Conservation (phyloP, 2,888 invertebrate genomes). For the Agrochola litura region DNA sequence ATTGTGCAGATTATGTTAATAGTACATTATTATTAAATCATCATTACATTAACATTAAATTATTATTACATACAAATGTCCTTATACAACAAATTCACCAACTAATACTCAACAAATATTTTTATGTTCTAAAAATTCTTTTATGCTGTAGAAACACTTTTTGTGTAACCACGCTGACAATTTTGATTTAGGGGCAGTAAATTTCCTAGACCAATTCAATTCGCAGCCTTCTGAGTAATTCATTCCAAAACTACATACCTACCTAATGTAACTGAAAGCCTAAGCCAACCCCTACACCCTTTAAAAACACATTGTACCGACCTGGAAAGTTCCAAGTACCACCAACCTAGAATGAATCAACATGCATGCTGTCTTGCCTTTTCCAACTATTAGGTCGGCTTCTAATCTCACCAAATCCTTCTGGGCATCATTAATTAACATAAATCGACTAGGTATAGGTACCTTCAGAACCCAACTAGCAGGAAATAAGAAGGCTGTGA, state of each 20-base stretch:
- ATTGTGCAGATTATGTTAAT: no score
- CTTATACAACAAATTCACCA: no score
- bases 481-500: conserved; percentile 8
- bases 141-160: no score
- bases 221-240: background rate
- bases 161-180: no score
- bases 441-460: conserved; percentile 6
- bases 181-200: background rate
- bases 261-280: background rate
- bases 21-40: no score
- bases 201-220: background rate
- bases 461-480: conserved; percentile 5
- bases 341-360: background rate
- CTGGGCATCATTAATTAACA: conserved; percentile 23
- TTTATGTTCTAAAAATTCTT: no score
- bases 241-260: background rate
- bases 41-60: no score
- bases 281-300: background rate
- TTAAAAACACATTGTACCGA: background rate
- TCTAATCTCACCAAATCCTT: conserved; percentile 22
- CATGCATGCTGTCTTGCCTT: background rate
- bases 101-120: no score
- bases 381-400: background rate
- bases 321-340: background rate
- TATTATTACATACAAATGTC: no score